Evolutionary conservation across 2,888 invertebrate genomes (phyloP).

Genomic region (Phyto melanocephala): DNA sequence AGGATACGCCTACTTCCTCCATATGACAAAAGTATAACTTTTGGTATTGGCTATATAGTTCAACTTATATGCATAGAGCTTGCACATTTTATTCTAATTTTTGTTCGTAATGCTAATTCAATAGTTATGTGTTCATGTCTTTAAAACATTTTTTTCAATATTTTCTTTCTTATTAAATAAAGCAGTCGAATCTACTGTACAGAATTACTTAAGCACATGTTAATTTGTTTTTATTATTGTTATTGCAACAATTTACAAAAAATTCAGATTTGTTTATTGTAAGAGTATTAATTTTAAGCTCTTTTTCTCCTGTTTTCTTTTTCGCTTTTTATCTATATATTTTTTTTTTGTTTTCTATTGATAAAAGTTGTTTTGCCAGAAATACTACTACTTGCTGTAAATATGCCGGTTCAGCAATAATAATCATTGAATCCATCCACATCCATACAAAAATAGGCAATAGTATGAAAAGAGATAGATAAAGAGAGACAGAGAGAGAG

Average conservation of each 20-base stretch:
- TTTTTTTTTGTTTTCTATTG: constrained; percentile 43
- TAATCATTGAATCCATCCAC: constrained; percentile 5
- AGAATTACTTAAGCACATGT: constrained; percentile 42
- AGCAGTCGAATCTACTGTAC: too few relatives aligned
- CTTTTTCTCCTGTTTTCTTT: constrained; percentile 13
- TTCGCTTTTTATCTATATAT: constrained; percentile 25
- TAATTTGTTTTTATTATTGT: constrained; percentile 44
- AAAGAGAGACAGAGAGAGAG: too few relatives aligned
- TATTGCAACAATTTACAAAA: constrained; percentile 40
- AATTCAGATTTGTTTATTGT: constrained; percentile 50
- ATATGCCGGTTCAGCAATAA: constrained; percentile 20
- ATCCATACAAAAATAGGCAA: neutral
- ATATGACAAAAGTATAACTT: too few relatives aligned
- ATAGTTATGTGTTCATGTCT: too few relatives aligned
- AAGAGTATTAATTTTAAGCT: constrained; percentile 59
- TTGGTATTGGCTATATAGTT: too few relatives aligned
- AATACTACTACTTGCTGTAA: neutral
- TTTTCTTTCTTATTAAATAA: too few relatives aligned
- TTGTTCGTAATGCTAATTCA: too few relatives aligned
- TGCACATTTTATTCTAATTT: too few relatives aligned
- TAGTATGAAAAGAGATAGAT: too few relatives aligned
- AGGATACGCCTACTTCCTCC: too few relatives aligned
- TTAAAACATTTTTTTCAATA: too few relatives aligned
- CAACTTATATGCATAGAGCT: too few relatives aligned
- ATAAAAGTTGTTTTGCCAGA: constrained; percentile 6